A percentile compares a stretch with the other conserved stretches of the same genome.
These are phyloP conservation scores for Malthinus seriepunctatus DNA, from an alignment of 2,888 invertebrate genomes.

Conservation along the genomic window DNA sequence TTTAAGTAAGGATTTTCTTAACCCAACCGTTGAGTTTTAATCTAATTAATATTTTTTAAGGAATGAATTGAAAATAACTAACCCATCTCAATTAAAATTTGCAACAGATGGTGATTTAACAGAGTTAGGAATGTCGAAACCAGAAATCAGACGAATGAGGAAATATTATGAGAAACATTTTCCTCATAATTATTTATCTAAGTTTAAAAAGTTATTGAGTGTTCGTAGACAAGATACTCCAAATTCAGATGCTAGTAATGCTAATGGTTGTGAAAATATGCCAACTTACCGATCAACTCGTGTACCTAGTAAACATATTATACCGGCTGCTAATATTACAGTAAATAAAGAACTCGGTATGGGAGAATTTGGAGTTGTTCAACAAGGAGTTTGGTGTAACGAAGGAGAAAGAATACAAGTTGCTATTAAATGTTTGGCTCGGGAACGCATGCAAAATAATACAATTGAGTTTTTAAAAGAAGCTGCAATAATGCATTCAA, in stretches of 20 bases:
- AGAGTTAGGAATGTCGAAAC: slow-evolving; percentile 91
- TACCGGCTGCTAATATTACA: slow-evolving; percentile 81
- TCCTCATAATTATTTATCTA: slow-evolving; percentile 90
- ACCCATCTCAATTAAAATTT: slow-evolving; percentile 89
- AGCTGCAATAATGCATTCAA: slow-evolving; percentile 97
- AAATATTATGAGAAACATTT: slow-evolving; percentile 94
- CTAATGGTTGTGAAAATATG: slow-evolving; percentile 46
- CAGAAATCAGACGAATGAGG: slow-evolving; percentile 91
- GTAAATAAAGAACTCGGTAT: slow-evolving; percentile 94
- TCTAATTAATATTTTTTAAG: slow-evolving; percentile 52
- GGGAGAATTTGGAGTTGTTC: slow-evolving; percentile 98
- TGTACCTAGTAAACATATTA: slow-evolving; percentile 84
- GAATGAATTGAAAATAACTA: slow-evolving; percentile 86
- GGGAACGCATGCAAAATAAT: slow-evolving; percentile 94
- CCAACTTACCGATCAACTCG: slow-evolving; percentile 56
- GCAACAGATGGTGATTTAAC: slow-evolving; percentile 90
- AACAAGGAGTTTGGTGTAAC: slow-evolving; percentile 96
- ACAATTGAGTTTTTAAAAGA: slow-evolving; percentile 97
- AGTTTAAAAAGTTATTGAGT: slow-evolving; percentile 82
- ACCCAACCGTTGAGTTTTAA: not conserved
- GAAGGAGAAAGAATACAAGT: slow-evolving; percentile 88
- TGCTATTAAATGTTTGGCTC: slow-evolving; percentile 93
- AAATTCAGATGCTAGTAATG: slow-evolving; percentile 36
- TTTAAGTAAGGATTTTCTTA: slow-evolving; percentile 62
- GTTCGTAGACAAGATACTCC: slow-evolving; percentile 60